Base-by-base conservation (phyloP, 1,140 invertebrate species). In the Uloborus diversus region DNA sequence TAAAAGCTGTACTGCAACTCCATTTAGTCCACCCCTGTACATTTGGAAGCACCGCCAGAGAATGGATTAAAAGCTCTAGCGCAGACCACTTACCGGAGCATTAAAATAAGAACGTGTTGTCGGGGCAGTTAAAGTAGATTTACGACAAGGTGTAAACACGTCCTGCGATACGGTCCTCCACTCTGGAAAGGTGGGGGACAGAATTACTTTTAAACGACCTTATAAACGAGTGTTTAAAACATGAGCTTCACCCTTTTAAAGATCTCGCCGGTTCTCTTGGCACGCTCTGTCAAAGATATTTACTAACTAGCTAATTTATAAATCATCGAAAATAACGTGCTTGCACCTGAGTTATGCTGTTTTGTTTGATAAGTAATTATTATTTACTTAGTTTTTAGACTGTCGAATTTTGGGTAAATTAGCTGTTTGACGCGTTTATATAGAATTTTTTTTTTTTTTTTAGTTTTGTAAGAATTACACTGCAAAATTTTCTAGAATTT, bases 101-200 rank as follows among this genome's bases (percentile, higher is more conserved):
- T 75, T 75, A 75, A 75, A 75, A 64, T 64, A 47, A 51, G 59
- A 64, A 47, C 23, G 32, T 64, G 71, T 75, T 75, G 71, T 62
- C 59, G 71, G 17, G 42, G 59, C 71, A 57, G 37, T 75, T 64
- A 75, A 75, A 33, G 37, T 27, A 51, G 53, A 75, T 75, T 75
- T 75, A 75, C 71, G 71, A 75, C 71, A 35, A 75, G 71, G 71
- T 64, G 59, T 75, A 53, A 75, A 64, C 59, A 64, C 57, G 57
- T 61, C 27, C 32, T 13, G 30, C 23, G 70, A 73, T 73, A 73
- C 70, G 70, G 56, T 61, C 68, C 56, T 47, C 20, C 33, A 42
- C 9, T n/a, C n/a, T n/a, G n/a, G n/a, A n/a, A 42, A 42, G 17
- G 37, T 14, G 13, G 49, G 64, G 42, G 42, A 53, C 33, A 35